Base-by-base conservation (phyloP, 2,113 vertebrate species). In the Elephantulus edwardii region DNA sequence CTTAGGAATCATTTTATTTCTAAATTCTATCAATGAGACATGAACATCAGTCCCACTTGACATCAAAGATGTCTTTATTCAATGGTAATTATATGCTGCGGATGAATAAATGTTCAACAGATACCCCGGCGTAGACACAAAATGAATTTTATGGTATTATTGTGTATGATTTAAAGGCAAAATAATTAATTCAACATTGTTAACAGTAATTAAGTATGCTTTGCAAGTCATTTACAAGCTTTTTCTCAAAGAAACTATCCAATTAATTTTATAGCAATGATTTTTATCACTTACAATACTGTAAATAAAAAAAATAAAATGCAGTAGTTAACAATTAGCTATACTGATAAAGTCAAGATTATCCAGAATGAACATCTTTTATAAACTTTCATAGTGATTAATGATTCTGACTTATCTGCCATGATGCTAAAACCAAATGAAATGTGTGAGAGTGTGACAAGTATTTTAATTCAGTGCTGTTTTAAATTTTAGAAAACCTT, bases 371-470 rank as follows among this genome's bases (percentile, higher is more conserved):
- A n/a, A n/a, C 12, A 58, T 50, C 16, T 72, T 86, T 50, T 54
- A 82, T 20, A 3, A 79, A 88, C 52, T 75, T 86, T 30, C 58
- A 56, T 50, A 75, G 3, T 20, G 28, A 5, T 72, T 22, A 92
- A 80, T 52, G 3, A 24, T 56, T 56, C 54, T 1, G 2, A n/a
- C 11, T 77, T 56, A 86, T 56, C 84, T 79, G 70, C 44, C 68
- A 62, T 44, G 75, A 48, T 64, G 5, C 52, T 74, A 87, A 48
- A 91, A 35, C 83, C 5, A 85, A 42, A 92, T 71, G 86, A 71
- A 74, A 26, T 71, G 14, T 28, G 72, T 64, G 4, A 64, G 11
- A 89, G 82, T 56, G 46, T 5, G 2, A 33, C 16, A 66, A 6
- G 9, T 88, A 68, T 64, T 83, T 91, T 78, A 20, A 79, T 56